Evolutionary conservation across 2,888 invertebrate species (phyloP), one percentile per base, ranked within the genome.

Genomic region (Sesamia inferens): DNA sequence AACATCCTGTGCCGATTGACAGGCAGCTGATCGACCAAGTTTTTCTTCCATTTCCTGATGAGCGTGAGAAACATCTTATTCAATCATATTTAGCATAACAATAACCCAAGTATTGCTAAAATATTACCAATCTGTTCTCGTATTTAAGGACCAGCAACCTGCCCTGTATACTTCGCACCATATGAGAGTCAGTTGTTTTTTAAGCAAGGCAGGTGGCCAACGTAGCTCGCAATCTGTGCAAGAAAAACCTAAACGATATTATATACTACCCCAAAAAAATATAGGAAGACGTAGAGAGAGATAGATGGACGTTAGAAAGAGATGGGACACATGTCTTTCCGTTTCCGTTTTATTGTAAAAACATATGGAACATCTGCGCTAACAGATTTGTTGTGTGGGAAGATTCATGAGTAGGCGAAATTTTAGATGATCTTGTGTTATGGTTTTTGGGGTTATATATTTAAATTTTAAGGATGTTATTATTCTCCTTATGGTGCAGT

Each of bases 261-360:
- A 91, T 89, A 83, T 87, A 87, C 76, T 69, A 82, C 84, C 85
- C 85, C 86, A 88, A 92, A 92, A 93, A 92, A 92, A 89, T 88
- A 87, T 91, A 88, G 90, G 91, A 92, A 92, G 92, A 89, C 85
- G 89, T 76, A 76, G 87, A 90, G 90, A 89, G 82, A 83, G 92
- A 90, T 90, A 91, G 81, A 78, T 82, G 71, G 67, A 81, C 76
- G 85, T 76, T 85, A 89, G 90, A 94, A 79, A 44, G 91, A 88
- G 92, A 92, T 74, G 81, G 87, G 66, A 82, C 86, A 81, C 89
- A 88, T 92, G 92, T 93, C 94, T 94, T 95, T 95, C 96, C 95
- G 95, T 93, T 96, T 96, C 96, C 96, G 95, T 93, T 94, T 93
- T 91, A 88, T 94, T 93, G 90, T 92, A 91, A 94, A 94, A 93